These are phyloP conservation scores for Trochalopteron elliotii DNA, from an alignment of 2,113 vertebrate genomes.

Conservation along the genomic window DNA sequence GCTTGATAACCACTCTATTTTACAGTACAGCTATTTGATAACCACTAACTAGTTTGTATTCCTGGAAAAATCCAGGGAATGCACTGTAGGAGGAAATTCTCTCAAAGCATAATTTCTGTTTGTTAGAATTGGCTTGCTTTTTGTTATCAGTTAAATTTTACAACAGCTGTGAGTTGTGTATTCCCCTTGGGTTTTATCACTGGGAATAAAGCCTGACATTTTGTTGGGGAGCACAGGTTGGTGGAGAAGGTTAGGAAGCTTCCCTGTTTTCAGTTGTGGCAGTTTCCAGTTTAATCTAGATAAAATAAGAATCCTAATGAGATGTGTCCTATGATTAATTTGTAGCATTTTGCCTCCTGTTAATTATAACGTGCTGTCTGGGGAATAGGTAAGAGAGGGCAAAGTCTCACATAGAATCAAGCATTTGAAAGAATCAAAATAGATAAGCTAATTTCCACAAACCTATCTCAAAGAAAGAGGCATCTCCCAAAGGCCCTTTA, in stretches of 20 bases:
- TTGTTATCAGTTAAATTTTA: neutral
- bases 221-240: neutral
- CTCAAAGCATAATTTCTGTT: neutral
- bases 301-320: constrained; percentile 9
- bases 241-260: neutral
- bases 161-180: neutral
- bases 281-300: neutral
- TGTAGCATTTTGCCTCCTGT: constrained; percentile 25
- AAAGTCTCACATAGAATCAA: neutral
- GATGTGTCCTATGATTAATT: constrained; percentile 40
- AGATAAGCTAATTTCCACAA: constrained; percentile 4
- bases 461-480: neutral
- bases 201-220: neutral
- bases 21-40: neutral
- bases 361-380: constrained; percentile 16
- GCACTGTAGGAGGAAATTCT: neutral
- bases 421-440: constrained; percentile 15
- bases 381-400: neutral
- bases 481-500: constrained; percentile 20
- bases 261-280: neutral
- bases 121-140: neutral
- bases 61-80: neutral
- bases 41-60: neutral
- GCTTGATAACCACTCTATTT: neutral
- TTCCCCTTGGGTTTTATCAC: neutral